These are phyloP conservation scores for Parasteatoda lunata DNA, from an alignment of 2,888 invertebrate species.

Conservation along the genomic window DNA sequence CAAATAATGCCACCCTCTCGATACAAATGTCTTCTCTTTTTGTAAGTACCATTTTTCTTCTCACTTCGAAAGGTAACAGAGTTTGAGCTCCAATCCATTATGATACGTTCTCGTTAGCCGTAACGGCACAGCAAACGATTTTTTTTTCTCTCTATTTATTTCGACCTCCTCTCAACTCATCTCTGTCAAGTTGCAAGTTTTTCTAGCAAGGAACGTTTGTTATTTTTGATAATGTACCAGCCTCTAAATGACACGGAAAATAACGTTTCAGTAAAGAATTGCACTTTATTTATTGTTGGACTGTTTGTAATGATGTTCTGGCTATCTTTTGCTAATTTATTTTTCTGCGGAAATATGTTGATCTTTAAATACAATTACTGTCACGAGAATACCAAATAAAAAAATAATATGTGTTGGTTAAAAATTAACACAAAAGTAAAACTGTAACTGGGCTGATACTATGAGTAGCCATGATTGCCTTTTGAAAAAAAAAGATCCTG, in stretches of 20 bases:
- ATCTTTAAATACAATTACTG: no score
- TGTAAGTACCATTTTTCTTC: not conserved
- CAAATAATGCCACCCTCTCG: not conserved
- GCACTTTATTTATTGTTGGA: no score
- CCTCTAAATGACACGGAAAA: conserved; percentile 47
- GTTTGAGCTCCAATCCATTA: conserved; percentile 47
- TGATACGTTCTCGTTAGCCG: conserved; percentile 26
- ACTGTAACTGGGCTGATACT: no score
- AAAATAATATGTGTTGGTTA: no score
- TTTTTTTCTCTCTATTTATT: not conserved
- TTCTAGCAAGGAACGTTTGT: conserved; percentile 14
- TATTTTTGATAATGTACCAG: conserved; percentile 45
- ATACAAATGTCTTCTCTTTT: conserved; percentile 1
- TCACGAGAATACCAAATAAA: no score
- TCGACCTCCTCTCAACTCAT: not conserved
- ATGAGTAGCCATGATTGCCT: no score
- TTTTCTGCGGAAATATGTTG: no score
- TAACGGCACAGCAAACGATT: conserved; percentile 1
- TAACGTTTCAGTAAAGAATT: conserved; percentile 24
- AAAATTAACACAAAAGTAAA: no score
- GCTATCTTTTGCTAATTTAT: no score
- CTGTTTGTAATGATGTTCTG: no score
- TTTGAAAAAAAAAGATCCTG: no score
- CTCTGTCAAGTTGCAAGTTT: not conserved
- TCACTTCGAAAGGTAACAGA: not conserved